A percentile compares a stretch with the other conserved stretches of the same genome.
Conservation (phyloP, 2,888 invertebrate genomes). For the Helleia helle region DNA sequence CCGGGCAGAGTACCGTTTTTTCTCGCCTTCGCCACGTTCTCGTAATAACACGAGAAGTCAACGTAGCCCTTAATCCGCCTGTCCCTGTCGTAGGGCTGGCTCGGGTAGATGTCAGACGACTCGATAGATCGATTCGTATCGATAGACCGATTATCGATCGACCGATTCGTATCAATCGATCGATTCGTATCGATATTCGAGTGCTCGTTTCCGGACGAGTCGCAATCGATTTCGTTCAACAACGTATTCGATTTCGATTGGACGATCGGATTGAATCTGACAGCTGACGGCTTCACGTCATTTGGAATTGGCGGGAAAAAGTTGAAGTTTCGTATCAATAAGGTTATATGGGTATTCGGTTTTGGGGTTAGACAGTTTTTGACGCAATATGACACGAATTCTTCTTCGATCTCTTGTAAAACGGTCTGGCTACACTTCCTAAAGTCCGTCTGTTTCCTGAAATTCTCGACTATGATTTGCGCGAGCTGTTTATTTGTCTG, state of each 20-base stretch:
- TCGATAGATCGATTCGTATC: constrained; percentile 42
- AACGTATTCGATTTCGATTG: constrained; percentile 64
- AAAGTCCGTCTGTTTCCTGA: constrained; percentile 84
- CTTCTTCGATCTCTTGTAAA: constrained; percentile 86
- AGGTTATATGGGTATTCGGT: constrained; percentile 87
- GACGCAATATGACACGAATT: constrained; percentile 86
- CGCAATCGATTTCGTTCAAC: constrained; percentile 56
- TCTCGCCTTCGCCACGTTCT: constrained; percentile 79
- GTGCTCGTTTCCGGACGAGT: constrained; percentile 45
- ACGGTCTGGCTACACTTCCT: constrained; percentile 90
- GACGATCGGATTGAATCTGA: constrained; percentile 77
- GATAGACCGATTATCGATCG: too few relatives aligned
- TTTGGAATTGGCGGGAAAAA: constrained; percentile 78
- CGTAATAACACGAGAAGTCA: constrained; percentile 86
- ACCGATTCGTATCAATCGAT: constrained; percentile 25
- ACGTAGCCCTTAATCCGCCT: constrained; percentile 86
- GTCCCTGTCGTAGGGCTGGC: constrained; percentile 71
- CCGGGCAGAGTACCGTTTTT: constrained; percentile 78
- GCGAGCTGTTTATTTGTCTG: constrained; percentile 88
- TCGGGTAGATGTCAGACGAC: constrained; percentile 56
- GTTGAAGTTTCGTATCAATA: constrained; percentile 90
- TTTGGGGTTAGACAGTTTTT: constrained; percentile 64
- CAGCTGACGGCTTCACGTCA: constrained; percentile 29
- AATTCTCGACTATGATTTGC: constrained; percentile 86
- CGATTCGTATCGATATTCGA: constrained; percentile 52